Evolutionary conservation across 1,140 invertebrate genomes (phyloP), one percentile per base, ranked within the genome.

Genomic region (Watersipora subatra): DNA sequence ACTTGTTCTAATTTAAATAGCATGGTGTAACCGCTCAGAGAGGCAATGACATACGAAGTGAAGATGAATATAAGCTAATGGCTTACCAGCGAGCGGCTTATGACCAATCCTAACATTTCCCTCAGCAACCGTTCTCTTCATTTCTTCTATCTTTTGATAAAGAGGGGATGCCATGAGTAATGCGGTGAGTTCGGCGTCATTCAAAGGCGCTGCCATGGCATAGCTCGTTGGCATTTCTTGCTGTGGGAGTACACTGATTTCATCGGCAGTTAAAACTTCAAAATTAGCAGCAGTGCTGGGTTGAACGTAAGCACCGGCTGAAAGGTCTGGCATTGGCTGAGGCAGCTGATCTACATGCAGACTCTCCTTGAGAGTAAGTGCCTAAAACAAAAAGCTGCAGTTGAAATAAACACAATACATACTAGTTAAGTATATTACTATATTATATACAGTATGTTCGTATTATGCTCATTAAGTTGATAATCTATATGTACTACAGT

Each of bases 141-240:
- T 76, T 55, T 71, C 63, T 62, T 78, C 76, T 67, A 78, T 66
- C 65, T 78, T 78, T 67, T 76, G 70, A 62, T 78, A 78, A 46
- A 78, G 68, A 0, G 76, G 76, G 12, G 75, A 76, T 12, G 74
- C 73, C 76, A 78, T 74, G 28, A 78, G 67, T 22, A 78, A 62
- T 2, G 70, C 66, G n/a, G 74, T 71, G 0, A 78, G 65, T 29
- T 78, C 76, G 34, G 73, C 72, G 62, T 78, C 76, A 67, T 78
- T 76, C 15, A 78, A 66, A 20, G 76, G 76, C 15, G 74, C 74
- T 25, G 76, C 70, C 73, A 73, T 76, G 2, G 68, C 66, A 67
- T 71, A 78, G 26, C 70, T 66, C 12, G 65, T 19, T 28, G 76
- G 76, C 62, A 75, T 67, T 2, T 25, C 56, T 57, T 46, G 57